Conservation (phyloP, 2,888 invertebrate species). For the Psococerastis gibbosa region DNA sequence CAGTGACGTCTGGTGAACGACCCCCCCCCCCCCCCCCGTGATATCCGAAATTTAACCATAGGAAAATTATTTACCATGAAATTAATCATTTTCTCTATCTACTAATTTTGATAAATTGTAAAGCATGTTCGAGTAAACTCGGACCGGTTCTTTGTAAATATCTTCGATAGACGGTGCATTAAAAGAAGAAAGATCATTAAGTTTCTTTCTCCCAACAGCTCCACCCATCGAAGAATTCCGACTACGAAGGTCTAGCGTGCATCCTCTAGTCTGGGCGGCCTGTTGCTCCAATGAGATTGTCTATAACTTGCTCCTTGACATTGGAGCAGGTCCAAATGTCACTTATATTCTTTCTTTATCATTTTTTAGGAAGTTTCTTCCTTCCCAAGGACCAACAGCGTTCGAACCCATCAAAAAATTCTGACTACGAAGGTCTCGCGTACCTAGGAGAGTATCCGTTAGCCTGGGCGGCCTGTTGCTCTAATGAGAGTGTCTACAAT, state of each 20-base stretch:
- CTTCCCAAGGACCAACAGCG: conserved; percentile 85
- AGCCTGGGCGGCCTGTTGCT: conserved; percentile 94
- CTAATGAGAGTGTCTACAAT: conserved; percentile 94
- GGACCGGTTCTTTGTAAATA: too few species aligned
- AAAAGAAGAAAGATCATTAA: too few species aligned
- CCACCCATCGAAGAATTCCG: conserved; percentile 76
- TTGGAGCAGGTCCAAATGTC: conserved; percentile 90
- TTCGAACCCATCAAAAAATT: conserved; percentile 52
- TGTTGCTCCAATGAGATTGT: conserved; percentile 94
- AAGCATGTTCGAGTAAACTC: too few species aligned
- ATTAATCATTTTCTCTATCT: too few species aligned
- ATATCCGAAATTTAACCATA: too few species aligned
- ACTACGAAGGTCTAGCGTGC: conserved; percentile 93
- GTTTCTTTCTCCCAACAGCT: conserved; percentile 90
- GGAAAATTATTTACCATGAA: too few species aligned
- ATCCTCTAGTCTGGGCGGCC: conserved; percentile 92
- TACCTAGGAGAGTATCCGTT: conserved; percentile 95
- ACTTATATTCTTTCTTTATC: too few species aligned
- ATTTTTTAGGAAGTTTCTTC: conserved; percentile 66
- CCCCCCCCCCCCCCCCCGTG: too few species aligned
- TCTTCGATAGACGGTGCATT: too few species aligned
- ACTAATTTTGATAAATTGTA: too few species aligned
- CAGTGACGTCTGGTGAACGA: too few species aligned
- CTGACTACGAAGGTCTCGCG: conserved; percentile 91
- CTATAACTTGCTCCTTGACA: conserved; percentile 83